Conservation (phyloP, 1,140 invertebrate species). For the Brachionus asplanchnoidis region DNA sequence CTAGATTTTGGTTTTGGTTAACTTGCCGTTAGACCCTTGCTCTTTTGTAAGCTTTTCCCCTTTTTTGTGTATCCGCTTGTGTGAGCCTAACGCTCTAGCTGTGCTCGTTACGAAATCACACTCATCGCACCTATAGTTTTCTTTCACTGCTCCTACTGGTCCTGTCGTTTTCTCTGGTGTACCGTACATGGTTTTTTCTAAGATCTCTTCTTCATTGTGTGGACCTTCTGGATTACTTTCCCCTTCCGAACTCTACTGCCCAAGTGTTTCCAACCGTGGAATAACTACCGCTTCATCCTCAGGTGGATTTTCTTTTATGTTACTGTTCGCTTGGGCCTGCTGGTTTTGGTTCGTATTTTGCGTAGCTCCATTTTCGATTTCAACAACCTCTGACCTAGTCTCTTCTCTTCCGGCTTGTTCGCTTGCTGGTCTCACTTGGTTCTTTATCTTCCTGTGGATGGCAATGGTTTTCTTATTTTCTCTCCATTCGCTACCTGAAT, state of each 20-base stretch:
- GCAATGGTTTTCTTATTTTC: background rate
- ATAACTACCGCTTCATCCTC: background rate
- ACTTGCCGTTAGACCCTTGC: background rate
- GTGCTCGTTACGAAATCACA: too few species aligned
- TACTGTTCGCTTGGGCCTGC: background rate
- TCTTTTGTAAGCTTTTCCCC: background rate
- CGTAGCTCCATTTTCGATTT: too few species aligned
- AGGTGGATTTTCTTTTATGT: background rate
- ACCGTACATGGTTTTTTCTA: background rate
- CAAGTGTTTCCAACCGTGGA: background rate
- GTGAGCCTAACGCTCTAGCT: background rate
- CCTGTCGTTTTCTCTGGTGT: background rate
- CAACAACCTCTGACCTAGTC: background rate
- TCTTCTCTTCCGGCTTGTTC: background rate
- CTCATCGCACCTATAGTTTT: background rate
- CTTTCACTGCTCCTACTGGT: background rate
- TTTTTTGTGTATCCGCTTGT: background rate
- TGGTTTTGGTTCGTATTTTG: background rate
- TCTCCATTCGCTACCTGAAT: background rate
- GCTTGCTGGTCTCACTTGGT: background rate
- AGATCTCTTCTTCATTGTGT: background rate
- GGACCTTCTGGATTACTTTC: background rate
- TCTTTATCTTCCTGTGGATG: background rate
- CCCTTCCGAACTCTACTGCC: background rate
- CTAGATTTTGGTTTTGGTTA: background rate